Evolutionary conservation across 2,113 vertebrate genomes (phyloP).

Genomic region (Limanda limanda): DNA sequence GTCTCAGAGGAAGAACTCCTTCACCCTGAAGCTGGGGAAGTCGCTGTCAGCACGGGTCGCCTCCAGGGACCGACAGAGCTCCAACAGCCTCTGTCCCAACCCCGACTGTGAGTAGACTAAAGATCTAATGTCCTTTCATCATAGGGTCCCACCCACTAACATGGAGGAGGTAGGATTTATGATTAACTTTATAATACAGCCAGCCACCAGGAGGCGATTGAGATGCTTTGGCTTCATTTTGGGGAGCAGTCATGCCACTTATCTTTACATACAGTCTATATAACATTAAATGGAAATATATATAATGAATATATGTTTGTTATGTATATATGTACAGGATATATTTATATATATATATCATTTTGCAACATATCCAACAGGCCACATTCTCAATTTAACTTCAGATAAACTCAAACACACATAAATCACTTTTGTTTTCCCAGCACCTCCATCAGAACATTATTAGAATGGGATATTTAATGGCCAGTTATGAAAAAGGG

Average conservation of each 20-base stretch:
- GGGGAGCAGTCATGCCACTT: too few species aligned
- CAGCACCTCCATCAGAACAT: neutral
- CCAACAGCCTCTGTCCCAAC: constrained; percentile 70
- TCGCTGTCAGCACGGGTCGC: constrained; percentile 84
- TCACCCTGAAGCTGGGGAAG: constrained; percentile 87
- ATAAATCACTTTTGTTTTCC: neutral
- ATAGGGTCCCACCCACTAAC: too few species aligned
- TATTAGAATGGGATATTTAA: neutral
- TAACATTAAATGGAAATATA: too few species aligned
- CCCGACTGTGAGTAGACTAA: constrained; percentile 76
- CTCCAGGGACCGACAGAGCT: constrained; percentile 76
- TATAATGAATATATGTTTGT: too few species aligned
- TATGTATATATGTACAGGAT: too few species aligned
- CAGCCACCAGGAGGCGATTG: too few species aligned
- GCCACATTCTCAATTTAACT: neutral
- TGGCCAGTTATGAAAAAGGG: neutral
- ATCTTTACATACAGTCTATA: too few species aligned
- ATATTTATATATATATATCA: too few species aligned
- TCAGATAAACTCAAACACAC: neutral
- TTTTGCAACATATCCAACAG: neutral
- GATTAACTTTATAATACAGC: too few species aligned
- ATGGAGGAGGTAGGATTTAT: too few species aligned
- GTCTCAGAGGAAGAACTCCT: constrained; percentile 85
- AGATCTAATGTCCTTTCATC: neutral
- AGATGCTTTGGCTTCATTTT: too few species aligned